Base-by-base conservation (phyloP, 1,140 invertebrate species). In the Ostrea denselamellosa region DNA sequence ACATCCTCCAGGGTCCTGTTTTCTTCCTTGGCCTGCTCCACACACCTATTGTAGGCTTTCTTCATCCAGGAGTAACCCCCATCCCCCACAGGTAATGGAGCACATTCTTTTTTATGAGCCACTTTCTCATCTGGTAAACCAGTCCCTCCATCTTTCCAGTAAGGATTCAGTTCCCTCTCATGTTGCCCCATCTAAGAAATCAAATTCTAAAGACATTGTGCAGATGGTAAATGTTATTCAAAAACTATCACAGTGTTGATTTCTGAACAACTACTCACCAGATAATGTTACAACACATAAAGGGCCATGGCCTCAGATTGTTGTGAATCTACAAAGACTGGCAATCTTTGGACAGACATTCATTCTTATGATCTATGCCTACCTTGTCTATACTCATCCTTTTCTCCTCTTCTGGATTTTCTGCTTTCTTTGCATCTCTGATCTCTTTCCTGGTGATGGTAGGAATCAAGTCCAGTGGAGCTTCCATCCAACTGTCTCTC, bases 101-200 rank as follows among this genome's bases (percentile, higher is more conserved):
- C 54, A 22, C 19, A 65, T 12, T 65, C 77, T 22, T 85, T 85
- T 54, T 90, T 84, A 19, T 89, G 51, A 89, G 91, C 68, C 85
- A 88, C 65, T 19, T 87, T 82, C 19, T 92, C 90, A 34, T 93
- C 87, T 44, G 97, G 98, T 85, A 98, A 93, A 19, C 98, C 98
- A 81, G 95, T 96, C 14, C 98, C 98, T 87, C 97, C 97, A 95
- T 97, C 95, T 96, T 97, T 98, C 97, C 98, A 98, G 94, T 98
- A 97, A 1, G 98, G 98, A 96, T 99, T 99, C 81, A 98, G 95
- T 95, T 99, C 98, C 92, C 96, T 95, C 3, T 92, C 94, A 92
- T 96, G 97, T 89, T 96, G 97, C 3, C 97, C 96, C 62, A 97
- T 97, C 96, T 97, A 87, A n/a, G 14, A 86, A 88, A 90, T 88